A percentile compares a stretch with the other conserved stretches of the same genome.
Evolutionary conservation across 2,797 vertebrate species (phyloP).

Genomic region (Scyliorhinus canicula): DNA sequence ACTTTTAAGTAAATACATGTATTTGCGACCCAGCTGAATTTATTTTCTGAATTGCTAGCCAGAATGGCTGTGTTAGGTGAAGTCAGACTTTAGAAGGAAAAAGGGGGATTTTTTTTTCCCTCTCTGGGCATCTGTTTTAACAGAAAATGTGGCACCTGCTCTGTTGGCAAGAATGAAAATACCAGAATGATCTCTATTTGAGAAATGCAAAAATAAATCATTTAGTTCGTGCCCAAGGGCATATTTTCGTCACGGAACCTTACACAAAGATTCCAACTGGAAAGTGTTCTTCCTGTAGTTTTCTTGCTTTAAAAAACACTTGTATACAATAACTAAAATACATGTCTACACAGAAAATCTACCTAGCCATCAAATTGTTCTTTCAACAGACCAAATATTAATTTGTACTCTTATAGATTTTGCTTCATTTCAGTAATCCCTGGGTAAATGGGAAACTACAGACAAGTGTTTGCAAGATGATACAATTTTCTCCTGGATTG

Average conservation of each 20-base stretch:
- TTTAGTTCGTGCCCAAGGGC: not conserved
- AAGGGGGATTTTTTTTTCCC: not conserved
- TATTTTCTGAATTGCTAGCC: not conserved
- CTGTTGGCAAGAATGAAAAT: constrained; percentile 28
- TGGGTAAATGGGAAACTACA: not conserved
- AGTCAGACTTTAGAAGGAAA: no score
- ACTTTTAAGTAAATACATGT: not conserved
- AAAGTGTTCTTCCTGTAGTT: not conserved
- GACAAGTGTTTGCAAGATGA: not conserved
- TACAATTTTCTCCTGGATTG: not conserved
- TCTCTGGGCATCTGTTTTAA: not conserved
- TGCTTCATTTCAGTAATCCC: not conserved
- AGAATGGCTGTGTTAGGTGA: not conserved
- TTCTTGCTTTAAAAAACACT: not conserved
- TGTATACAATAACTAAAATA: not conserved
- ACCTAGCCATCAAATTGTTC: not conserved
- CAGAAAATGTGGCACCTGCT: constrained; percentile 12
- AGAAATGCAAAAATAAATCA: constrained; percentile 1
- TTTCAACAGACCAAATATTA: not conserved
- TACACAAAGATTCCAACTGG: constrained; percentile 3
- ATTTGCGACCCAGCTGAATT: not conserved
- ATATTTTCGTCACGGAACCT: not conserved
- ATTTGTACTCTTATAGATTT: not conserved
- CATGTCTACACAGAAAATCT: not conserved
- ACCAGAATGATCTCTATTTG: constrained; percentile 9